Percentiles rank a stretch among this genome's conserved stretches.
These are phyloP conservation scores for Xenops minutus DNA, from an alignment of 2,797 vertebrate genomes.

Conservation along the genomic window DNA sequence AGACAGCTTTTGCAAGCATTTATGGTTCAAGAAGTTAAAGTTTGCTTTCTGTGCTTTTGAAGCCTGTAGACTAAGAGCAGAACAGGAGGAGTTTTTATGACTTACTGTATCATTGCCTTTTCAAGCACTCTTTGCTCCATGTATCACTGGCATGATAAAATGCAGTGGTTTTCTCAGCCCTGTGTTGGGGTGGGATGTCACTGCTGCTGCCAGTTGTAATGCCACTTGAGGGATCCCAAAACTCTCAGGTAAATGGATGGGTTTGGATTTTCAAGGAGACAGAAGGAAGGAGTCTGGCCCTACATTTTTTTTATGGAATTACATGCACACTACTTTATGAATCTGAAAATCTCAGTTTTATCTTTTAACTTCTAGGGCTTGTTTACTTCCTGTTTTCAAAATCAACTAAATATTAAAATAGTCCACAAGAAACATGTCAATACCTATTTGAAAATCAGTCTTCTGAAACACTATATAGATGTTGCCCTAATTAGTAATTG, in stretches of 20 bases:
- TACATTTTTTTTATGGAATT: not conserved
- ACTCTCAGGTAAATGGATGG: not conserved
- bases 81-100: not conserved
- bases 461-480: not conserved
- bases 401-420: not conserved
- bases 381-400: not conserved
- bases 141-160: not conserved
- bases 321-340: not conserved
- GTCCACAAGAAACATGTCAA: not conserved
- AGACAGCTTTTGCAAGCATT: not conserved
- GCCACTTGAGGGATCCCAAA: not conserved
- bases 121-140: not conserved
- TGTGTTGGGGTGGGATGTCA: not conserved
- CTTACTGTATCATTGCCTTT: slow-evolving; percentile 35
- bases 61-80: not conserved
- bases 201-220: not conserved
- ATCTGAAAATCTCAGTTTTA: not conserved
- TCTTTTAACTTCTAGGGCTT: not conserved
- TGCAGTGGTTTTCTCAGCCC: not conserved
- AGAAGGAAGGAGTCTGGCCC: not conserved
- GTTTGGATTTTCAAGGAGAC: not conserved
- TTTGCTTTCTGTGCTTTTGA: not conserved
- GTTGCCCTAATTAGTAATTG: not conserved
- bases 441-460: not conserved
- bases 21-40: not conserved